A percentile compares a stretch with the other conserved stretches of the same genome.
These are phyloP conservation scores for Trimorus sp. DNA, from an alignment of 2,888 invertebrate species.

Conservation along the genomic window DNA sequence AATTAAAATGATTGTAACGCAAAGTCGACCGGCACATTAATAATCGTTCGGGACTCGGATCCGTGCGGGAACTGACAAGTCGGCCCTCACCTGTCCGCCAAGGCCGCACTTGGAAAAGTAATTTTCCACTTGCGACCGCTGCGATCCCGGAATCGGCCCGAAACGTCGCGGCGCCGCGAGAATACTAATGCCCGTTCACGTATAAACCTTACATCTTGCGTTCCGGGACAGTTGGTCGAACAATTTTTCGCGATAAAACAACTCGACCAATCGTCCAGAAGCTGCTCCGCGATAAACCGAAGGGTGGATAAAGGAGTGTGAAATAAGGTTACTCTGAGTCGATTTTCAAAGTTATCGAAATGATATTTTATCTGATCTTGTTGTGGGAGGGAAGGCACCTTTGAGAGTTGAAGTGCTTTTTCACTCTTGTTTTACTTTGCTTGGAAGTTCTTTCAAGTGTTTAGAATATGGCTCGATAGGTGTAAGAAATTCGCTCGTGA, in stretches of 20 bases:
- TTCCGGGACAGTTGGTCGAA: slow-evolving; percentile 16
- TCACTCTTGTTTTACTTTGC: too few relatives aligned
- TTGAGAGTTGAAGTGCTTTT: too few relatives aligned
- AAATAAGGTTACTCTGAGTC: too few relatives aligned
- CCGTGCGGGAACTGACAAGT: slow-evolving; percentile 44
- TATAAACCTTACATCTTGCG: slow-evolving; percentile 45
- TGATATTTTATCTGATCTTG: too few relatives aligned
- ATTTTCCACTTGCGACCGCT: slow-evolving; percentile 38
- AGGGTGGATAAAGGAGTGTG: background rate
- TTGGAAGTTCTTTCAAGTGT: too few relatives aligned
- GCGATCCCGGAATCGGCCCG: background rate
- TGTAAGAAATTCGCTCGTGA: too few relatives aligned
- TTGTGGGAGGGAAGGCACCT: too few relatives aligned
- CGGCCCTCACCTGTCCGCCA: slow-evolving; percentile 12
- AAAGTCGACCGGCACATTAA: slow-evolving; percentile 9
- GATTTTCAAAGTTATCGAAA: too few relatives aligned
- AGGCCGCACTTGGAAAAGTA: slow-evolving; percentile 44
- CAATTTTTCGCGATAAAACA: background rate
- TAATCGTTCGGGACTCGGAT: slow-evolving; percentile 30
- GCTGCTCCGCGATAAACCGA: too few relatives aligned
- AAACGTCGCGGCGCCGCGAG: background rate
- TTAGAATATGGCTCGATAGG: too few relatives aligned
- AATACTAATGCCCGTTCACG: slow-evolving; percentile 42
- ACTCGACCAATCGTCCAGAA: slow-evolving; percentile 4
- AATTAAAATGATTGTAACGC: background rate